These are phyloP conservation scores for Apodemia mormo DNA, from an alignment of 2,888 invertebrate species.

Conservation along the genomic window DNA sequence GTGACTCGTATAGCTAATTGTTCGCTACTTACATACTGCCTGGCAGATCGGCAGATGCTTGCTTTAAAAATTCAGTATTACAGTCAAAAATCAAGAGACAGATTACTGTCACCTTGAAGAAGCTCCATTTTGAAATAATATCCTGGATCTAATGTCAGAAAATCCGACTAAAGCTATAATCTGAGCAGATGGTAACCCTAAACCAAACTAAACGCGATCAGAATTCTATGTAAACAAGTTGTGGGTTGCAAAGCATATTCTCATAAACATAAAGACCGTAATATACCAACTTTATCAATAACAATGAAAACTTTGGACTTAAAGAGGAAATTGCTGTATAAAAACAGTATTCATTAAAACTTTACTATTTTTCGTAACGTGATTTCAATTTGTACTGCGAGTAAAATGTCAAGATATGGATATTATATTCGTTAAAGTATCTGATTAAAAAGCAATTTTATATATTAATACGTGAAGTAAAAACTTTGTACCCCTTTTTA, in stretches of 20 bases:
- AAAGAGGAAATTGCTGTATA: constrained; percentile 47
- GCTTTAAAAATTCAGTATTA: too few species aligned
- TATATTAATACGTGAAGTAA: too few species aligned
- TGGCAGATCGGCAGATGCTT: too few species aligned
- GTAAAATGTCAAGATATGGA: background rate
- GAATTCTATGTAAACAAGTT: constrained; percentile 75
- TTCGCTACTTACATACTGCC: too few species aligned
- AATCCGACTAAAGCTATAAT: background rate
- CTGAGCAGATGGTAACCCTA: background rate
- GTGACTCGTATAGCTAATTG: too few species aligned
- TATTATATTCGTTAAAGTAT: background rate
- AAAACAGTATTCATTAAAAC: constrained; percentile 49
- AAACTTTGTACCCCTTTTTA: too few species aligned
- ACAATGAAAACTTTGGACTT: constrained; percentile 51
- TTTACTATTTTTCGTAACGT: constrained; percentile 35
- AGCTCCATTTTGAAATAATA: too few species aligned
- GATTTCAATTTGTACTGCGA: constrained; percentile 19
- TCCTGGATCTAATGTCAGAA: too few species aligned
- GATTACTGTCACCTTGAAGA: too few species aligned
- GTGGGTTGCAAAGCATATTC: constrained; percentile 64
- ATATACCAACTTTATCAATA: constrained; percentile 71
- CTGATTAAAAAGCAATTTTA: too few species aligned
- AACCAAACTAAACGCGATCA: constrained; percentile 64
- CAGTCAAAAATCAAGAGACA: too few species aligned
- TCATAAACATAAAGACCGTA: constrained; percentile 72